Evolutionary conservation across 1,140 invertebrate genomes (phyloP).

Genomic region (Palaemon carinicauda): DNA sequence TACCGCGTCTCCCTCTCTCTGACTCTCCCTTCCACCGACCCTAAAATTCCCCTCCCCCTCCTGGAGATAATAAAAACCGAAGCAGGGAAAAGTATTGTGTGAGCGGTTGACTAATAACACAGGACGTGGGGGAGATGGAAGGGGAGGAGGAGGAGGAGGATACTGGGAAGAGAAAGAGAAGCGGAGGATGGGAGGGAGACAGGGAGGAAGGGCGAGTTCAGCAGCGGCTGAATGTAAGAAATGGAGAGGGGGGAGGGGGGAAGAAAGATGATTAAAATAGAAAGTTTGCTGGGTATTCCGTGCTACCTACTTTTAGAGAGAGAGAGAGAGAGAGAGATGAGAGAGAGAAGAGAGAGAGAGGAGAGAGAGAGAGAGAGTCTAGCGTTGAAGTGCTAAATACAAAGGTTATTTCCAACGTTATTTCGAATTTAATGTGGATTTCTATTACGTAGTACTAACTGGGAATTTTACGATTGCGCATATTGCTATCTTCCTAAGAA

Average conservation of each 20-base stretch:
- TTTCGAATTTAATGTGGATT: not conserved
- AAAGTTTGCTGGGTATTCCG: not conserved
- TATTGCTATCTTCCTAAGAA: no score
- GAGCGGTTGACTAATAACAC: not conserved
- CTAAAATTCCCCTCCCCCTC: no score
- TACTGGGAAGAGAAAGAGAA: not conserved
- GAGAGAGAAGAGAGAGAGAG: no score
- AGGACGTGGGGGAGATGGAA: not conserved
- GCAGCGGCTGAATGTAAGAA: not conserved
- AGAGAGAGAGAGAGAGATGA: no score
- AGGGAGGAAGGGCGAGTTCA: not conserved
- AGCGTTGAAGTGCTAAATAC: no score
- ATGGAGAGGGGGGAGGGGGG: not conserved
- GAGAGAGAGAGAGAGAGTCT: no score
- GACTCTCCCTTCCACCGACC: no score
- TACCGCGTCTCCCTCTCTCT: no score
- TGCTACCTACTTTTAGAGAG: not conserved
- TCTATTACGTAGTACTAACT: no score
- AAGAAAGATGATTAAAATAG: not conserved
- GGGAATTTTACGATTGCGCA: no score
- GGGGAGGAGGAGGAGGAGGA: not conserved
- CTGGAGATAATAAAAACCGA: not conserved
- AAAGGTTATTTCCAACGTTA: no score
- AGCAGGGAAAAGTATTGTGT: not conserved
- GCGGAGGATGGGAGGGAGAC: not conserved